A percentile compares a stretch with the other conserved stretches of the same genome.
These are phyloP conservation scores for Andrena camellia DNA, from an alignment of 2,888 invertebrate species.

Conservation along the genomic window DNA sequence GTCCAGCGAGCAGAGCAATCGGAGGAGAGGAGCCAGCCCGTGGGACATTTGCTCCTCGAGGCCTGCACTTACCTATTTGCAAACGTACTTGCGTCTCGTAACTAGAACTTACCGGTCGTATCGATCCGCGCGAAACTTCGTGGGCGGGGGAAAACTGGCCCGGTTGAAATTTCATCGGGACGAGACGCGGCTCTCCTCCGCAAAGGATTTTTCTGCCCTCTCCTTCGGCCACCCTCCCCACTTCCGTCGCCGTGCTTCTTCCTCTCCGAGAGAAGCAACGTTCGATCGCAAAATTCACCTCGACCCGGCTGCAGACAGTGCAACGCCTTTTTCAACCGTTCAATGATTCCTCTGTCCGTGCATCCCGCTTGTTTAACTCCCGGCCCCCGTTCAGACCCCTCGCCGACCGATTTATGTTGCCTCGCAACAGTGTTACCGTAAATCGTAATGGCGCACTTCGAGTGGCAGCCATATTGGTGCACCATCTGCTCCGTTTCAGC, in stretches of 20 bases:
- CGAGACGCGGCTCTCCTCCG: conserved; percentile 2
- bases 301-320: not conserved
- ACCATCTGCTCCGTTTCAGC: conserved; percentile 31
- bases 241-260: conserved; percentile 10
- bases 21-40: conserved; percentile 39
- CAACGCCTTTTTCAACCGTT: not conserved
- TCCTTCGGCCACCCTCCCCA: conserved; percentile 20
- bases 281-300: not conserved
- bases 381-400: conserved; percentile 12
- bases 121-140: conserved; percentile 56
- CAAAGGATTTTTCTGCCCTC: conserved; percentile 32
- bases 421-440: conserved; percentile 26
- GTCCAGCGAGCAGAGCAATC: conserved; percentile 73
- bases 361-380: conserved; percentile 17
- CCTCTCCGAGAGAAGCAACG: not conserved
- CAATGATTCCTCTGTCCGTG: not conserved
- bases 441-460: conserved; percentile 10
- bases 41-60: conserved; percentile 52
- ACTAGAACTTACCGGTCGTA: conserved; percentile 52
- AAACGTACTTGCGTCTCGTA: conserved; percentile 58
- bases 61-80: conserved; percentile 30
- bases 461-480: conserved; percentile 2
- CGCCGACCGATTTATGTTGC: conserved; percentile 33
- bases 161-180: conserved; percentile 73
- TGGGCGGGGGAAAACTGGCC: conserved; percentile 35